phyloP scores from a whole-genome alignment of 2,797 vertebrate species.

The Valencia hispanica region DNA sequence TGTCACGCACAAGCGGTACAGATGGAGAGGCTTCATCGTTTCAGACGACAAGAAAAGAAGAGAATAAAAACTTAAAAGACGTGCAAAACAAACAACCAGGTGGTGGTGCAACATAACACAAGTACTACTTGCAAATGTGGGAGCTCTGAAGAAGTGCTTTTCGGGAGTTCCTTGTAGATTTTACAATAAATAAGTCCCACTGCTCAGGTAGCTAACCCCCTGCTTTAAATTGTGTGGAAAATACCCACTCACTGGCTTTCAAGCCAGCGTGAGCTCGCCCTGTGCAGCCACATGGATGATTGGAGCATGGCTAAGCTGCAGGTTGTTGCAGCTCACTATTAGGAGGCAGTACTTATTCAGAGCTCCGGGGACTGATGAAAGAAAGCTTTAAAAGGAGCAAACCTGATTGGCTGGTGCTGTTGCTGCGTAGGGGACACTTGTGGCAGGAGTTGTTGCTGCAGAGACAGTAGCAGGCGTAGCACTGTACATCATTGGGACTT shows the following conservation, averaged over 20 bases:
- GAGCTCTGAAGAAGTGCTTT: slow-evolving; percentile 98
- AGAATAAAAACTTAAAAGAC: slow-evolving; percentile 74
- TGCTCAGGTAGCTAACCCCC: slow-evolving; percentile 13
- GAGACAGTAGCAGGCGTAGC: slow-evolving; percentile 99
- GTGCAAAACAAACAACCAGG: slow-evolving; percentile 84
- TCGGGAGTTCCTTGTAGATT: slow-evolving; percentile 16
- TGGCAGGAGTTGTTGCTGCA: slow-evolving; percentile 99
- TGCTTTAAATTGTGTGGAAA: slow-evolving; percentile 25
- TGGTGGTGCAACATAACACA: slow-evolving; percentile 96
- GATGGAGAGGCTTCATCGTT: slow-evolving; percentile 54
- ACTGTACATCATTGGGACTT: slow-evolving; percentile 99
- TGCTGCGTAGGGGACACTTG: slow-evolving; percentile 99
- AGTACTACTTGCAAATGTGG: slow-evolving; percentile 96
- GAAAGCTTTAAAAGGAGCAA: slow-evolving; percentile 99
- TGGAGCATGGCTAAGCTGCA: slow-evolving; percentile 81
- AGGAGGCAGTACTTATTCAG: slow-evolving; percentile 91
- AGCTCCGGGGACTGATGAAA: slow-evolving; percentile 97
- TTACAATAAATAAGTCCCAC: slow-evolving; percentile 2
- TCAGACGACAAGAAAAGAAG: slow-evolving; percentile 59
- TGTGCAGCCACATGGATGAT: slow-evolving; percentile 19
- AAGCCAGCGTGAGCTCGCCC: slow-evolving; percentile 32
- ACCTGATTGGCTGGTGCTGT: slow-evolving; percentile 99
- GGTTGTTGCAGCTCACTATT: slow-evolving; percentile 87
- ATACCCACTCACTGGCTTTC: slow-evolving; percentile 32
- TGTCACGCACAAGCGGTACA: slow-evolving; percentile 62